These are phyloP conservation scores for Philereme transversata DNA, from an alignment of 2,888 invertebrate species.

Conservation along the genomic window DNA sequence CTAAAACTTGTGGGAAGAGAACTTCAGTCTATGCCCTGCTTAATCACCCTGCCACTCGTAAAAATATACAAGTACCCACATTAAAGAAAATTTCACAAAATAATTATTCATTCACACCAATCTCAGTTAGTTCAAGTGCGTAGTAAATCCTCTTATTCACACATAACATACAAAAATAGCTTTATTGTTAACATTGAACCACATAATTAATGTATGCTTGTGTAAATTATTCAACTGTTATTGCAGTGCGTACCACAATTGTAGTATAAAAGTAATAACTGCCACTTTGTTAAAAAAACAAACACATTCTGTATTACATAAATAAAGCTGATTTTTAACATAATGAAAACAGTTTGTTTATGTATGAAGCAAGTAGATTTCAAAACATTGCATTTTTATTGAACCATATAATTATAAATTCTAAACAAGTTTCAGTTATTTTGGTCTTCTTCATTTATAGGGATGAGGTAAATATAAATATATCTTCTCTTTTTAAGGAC, in stretches of 20 bases:
- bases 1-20: no score
- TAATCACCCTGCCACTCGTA: no score
- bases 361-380: not conserved
- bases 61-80: no score
- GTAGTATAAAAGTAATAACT: no score
- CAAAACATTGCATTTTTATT: conserved; percentile 1
- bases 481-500: conserved; percentile 1
- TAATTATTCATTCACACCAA: no score
- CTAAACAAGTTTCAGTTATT: conserved; percentile 7
- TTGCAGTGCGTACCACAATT: not conserved
- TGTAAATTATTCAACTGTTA: not conserved
- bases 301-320: not conserved
- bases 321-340: not conserved
- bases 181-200: not conserved
- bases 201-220: not conserved
- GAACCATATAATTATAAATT: not conserved
- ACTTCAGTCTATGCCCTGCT: no score
- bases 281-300: not conserved
- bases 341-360: not conserved
- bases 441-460: conserved; percentile 9
- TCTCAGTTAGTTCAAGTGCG: no score
- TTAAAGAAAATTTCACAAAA: no score
- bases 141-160: not conserved
- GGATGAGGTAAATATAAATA: conserved; percentile 17
- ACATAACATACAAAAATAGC: not conserved